Conservation (phyloP, 1,140 invertebrate species). For the Drosophila santomea region DNA sequence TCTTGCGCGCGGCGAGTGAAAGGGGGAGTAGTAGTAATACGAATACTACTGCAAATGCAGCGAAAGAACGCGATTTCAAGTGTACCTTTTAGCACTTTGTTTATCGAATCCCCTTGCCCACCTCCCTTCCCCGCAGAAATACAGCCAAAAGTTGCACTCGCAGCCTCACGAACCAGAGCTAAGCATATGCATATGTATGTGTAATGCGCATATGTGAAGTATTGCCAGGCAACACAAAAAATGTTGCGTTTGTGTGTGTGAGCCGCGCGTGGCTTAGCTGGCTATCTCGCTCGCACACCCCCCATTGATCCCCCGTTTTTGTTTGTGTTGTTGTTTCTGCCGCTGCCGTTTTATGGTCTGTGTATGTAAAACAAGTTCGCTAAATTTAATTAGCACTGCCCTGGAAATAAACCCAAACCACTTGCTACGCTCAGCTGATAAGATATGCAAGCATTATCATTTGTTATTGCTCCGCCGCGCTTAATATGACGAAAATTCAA, state of each 20-base stretch:
- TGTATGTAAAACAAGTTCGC: conserved; percentile 43
- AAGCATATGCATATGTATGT: too few relatives aligned
- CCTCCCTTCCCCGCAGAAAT: background rate
- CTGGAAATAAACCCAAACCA: conserved; percentile 25
- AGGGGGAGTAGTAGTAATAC: conserved; percentile 1
- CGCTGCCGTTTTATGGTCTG: background rate
- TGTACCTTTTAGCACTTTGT: conserved; percentile 31
- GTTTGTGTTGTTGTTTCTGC: conserved; percentile 5
- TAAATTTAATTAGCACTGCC: conserved; percentile 40
- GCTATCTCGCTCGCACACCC: conserved; percentile 17
- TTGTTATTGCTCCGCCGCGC: background rate
- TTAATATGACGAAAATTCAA: conserved; percentile 20
- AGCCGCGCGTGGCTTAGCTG: conserved; percentile 36
- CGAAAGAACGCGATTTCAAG: conserved; percentile 47
- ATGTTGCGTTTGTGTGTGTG: conserved; percentile 16
- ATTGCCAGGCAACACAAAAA: conserved; percentile 18
- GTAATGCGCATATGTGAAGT: background rate
- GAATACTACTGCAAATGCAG: conserved; percentile 37
- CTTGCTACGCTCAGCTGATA: conserved; percentile 42
- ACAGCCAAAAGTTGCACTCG: conserved; percentile 32
- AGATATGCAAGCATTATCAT: conserved; percentile 28
- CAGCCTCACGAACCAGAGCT: background rate
- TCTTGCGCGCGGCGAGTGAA: background rate
- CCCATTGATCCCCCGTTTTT: conserved; percentile 2
- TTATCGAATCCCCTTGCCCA: conserved; percentile 6